Conservation (phyloP, 2,797 vertebrate genomes). For the Pseudochirops corinnae region DNA sequence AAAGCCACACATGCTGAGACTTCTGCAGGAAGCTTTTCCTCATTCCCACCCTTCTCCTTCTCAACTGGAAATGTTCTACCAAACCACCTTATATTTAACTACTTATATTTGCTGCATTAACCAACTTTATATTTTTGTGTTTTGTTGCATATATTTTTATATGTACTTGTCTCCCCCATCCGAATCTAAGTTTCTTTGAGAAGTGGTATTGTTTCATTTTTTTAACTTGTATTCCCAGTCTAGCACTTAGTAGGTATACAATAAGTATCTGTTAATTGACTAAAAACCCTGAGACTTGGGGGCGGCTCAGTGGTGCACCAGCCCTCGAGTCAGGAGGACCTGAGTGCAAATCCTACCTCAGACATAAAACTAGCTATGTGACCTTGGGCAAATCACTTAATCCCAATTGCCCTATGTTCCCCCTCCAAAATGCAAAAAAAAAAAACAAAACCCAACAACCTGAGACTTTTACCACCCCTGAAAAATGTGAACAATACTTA, state of each 20-base stretch:
- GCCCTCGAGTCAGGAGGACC: no score
- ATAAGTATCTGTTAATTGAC: background rate
- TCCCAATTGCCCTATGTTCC: no score
- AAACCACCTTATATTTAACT: background rate
- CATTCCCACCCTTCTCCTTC: background rate
- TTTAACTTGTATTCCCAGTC: background rate
- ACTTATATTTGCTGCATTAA: background rate
- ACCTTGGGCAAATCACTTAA: no score
- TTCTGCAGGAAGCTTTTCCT: background rate
- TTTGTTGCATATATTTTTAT: background rate
- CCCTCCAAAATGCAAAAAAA: no score
- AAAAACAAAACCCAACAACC: no score
- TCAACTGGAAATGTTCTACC: background rate
- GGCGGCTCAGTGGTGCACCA: no score
- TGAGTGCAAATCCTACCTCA: no score
- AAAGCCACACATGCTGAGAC: constrained; percentile 13
- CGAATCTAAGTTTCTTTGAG: background rate
- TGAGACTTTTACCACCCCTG: constrained; percentile 13
- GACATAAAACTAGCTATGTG: no score
- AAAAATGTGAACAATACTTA: background rate
- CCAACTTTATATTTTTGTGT: background rate
- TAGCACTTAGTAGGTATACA: background rate
- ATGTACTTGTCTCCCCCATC: background rate
- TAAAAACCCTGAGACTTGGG: background rate
- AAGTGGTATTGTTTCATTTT: background rate